phyloP scores from a whole-genome alignment of 2,797 vertebrate genomes.

The Hemibagrus guttatus region DNA sequence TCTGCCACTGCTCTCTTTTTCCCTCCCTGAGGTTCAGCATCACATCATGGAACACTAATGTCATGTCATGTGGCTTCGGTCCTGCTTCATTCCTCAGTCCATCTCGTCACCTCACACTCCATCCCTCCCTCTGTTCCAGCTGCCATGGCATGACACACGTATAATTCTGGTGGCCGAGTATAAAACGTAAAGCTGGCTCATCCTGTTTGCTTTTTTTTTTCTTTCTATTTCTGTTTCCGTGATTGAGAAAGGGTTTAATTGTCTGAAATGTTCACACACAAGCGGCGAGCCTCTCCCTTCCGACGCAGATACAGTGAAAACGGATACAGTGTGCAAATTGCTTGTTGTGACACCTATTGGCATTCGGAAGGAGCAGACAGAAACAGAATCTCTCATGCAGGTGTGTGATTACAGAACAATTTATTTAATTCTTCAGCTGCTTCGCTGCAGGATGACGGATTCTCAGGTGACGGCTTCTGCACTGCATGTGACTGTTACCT shows the following conservation, averaged over 20 bases:
- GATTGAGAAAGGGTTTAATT: background rate
- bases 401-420: slow-evolving; percentile 34
- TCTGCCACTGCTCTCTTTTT: slow-evolving; percentile 32
- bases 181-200: background rate
- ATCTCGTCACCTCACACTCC: slow-evolving; percentile 32
- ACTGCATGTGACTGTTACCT: slow-evolving; percentile 56
- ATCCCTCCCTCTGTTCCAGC: slow-evolving; percentile 1
- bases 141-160: slow-evolving; percentile 7
- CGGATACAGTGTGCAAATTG: slow-evolving; percentile 33
- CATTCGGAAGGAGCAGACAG: slow-evolving; percentile 10
- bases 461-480: slow-evolving; percentile 58
- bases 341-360: slow-evolving; percentile 48
- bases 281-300: slow-evolving; percentile 12
- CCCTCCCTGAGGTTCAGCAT: slow-evolving; percentile 16
- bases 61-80: slow-evolving; percentile 66
- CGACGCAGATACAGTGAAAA: slow-evolving; percentile 3
- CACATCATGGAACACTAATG: slow-evolving; percentile 72
- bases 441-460: slow-evolving; percentile 36
- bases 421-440: slow-evolving; percentile 34
- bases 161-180: background rate
- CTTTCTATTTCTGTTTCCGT: background rate
- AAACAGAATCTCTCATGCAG: slow-evolving; percentile 38
- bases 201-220: background rate
- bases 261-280: background rate
- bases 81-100: slow-evolving; percentile 47